phyloP scores from a whole-genome alignment of 2,797 vertebrate species.

The Sparidentex hasta region DNA sequence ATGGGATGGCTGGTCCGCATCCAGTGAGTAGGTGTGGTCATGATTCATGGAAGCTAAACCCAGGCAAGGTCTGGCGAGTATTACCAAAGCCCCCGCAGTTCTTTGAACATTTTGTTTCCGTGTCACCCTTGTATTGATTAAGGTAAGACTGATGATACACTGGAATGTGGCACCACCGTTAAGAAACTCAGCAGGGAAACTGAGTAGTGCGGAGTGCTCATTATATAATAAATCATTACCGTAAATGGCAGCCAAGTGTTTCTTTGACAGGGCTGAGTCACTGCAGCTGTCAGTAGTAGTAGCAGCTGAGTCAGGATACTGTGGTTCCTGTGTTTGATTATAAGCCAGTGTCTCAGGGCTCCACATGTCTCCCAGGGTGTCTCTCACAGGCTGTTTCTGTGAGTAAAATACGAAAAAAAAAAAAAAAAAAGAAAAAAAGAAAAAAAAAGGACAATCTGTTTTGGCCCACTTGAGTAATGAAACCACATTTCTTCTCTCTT shows the following conservation, averaged over 20 bases:
- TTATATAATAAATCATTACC: conserved; percentile 59
- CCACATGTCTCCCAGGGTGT: conserved; percentile 73
- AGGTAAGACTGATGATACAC: conserved; percentile 27
- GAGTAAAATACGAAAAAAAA: conserved; percentile 42
- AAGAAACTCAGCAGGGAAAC: conserved; percentile 34
- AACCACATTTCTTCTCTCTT: conserved; percentile 73
- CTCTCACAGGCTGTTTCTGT: conserved; percentile 65
- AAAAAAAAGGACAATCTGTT: conserved; percentile 60
- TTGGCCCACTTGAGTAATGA: conserved; percentile 74
- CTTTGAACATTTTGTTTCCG: not conserved
- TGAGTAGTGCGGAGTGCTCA: conserved; percentile 9
- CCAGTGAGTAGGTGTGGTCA: conserved; percentile 14
- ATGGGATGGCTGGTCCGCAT: not conserved
- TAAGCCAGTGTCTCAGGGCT: conserved; percentile 56
- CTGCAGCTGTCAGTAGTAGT: conserved; percentile 65
- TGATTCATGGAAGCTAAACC: conserved; percentile 18
- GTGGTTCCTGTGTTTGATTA: conserved; percentile 75
- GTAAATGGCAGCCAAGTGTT: conserved; percentile 55
- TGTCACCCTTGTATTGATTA: conserved; percentile 3
- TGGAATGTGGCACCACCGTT: conserved; percentile 28
- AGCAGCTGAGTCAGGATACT: conserved; percentile 75
- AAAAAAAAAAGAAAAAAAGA: no score
- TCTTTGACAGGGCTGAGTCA: conserved; percentile 75
- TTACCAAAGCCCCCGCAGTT: conserved; percentile 8
- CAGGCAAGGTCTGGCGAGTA: not conserved